These are phyloP conservation scores for Chrysocyon brachyurus DNA, from an alignment of 2,797 vertebrate species.

Conservation along the genomic window DNA sequence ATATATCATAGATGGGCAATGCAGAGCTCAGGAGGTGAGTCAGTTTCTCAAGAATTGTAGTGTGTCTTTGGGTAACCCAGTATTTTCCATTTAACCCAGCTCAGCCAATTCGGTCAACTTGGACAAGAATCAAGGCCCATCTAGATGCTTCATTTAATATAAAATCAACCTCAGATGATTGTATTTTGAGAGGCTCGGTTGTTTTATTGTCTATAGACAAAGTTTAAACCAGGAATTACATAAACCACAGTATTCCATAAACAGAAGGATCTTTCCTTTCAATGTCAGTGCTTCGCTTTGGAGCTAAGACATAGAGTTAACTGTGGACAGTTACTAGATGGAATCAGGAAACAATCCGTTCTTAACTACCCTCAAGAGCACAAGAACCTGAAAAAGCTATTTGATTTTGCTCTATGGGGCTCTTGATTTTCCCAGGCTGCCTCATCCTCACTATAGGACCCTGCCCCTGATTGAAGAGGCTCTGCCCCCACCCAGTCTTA, in stretches of 20 bases:
- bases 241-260: not conserved
- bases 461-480: not conserved
- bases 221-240: not conserved
- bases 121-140: not conserved
- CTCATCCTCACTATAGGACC: not conserved
- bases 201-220: conserved; percentile 30
- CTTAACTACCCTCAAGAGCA: not conserved
- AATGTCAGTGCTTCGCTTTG: not conserved
- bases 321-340: not conserved
- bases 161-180: conserved; percentile 3
- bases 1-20: not conserved
- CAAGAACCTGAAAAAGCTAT: not conserved
- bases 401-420: not conserved
- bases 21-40: not conserved
- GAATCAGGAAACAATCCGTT: not conserved
- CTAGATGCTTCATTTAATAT: not conserved
- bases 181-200: not conserved
- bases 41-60: not conserved
- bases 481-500: not conserved
- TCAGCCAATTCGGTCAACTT: not conserved
- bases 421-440: not conserved
- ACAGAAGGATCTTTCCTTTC: not conserved
- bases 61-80: not conserved
- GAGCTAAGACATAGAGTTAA: not conserved
- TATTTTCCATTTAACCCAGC: not conserved